Evolutionary conservation across 2,888 invertebrate species (phyloP), one percentile per base, ranked within the genome.

Genomic region (Fissipunctia ypsillon): DNA sequence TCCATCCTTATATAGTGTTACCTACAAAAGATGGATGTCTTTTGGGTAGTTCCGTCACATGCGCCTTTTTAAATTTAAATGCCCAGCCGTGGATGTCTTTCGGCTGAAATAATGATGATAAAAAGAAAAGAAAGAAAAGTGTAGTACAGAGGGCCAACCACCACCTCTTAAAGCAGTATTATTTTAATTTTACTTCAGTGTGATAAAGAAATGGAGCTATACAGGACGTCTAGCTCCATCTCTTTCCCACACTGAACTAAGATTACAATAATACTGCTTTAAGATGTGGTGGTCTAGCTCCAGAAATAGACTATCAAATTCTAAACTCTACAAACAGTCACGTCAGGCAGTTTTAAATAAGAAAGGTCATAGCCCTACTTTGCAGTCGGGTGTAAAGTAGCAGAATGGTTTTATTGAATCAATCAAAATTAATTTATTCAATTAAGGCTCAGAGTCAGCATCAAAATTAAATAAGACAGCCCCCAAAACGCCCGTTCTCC

Each of bases 1-100:
- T 72, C 64, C 25, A 50, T 31, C 45, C 45, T 14, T 54, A 61
- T 68, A 48, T 75, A 60, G 9, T 54, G 69, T 78, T 82, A 78
- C 72, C 0, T 16, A 19, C 22, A 3, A 35, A 28, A 43, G 19
- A 25, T 54, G 25, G 31, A 31, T 57, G 25, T 59, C 12, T 57
- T 60, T 54, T 25, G 14, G 35, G 16, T 38, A 16, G 22, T 31
- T 50, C 7, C 22, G 50, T 31, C 1, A 28, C 16, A n/a, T 52
- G 12, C 12, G n/a, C n/a, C n/a, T n/a, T n/a, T n/a, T n/a, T n/a
- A n/a, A n/a, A n/a, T n/a, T n/a, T n/a, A n/a, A n/a, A n/a, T n/a
- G 19, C 3, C 9, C 16, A 54, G 19, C 28, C 3, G 19, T 28
- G 28, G 19, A 28, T 19, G 7, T 28, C 28, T 56, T 56, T 28